Evolutionary conservation across 2,797 vertebrate species (phyloP).

Genomic region (Aerospiza tachiro): DNA sequence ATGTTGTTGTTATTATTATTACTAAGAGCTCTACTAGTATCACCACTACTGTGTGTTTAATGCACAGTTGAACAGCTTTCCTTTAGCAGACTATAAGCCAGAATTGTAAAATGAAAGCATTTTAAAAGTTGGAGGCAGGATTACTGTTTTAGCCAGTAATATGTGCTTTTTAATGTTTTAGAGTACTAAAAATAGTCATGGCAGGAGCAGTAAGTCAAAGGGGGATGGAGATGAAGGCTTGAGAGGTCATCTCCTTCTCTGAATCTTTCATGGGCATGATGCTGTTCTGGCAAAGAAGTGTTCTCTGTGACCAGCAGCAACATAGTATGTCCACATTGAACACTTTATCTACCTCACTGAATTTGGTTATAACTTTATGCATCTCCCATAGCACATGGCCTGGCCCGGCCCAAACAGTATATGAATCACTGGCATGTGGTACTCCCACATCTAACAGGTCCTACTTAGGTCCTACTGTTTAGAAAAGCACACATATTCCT

Average conservation of each 20-base stretch:
- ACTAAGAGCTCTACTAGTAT: neutral
- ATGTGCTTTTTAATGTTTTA: neutral
- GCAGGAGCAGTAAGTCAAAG: neutral
- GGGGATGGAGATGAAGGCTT: neutral
- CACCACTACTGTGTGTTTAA: neutral
- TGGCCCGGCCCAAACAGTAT: neutral
- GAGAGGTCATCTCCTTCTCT: neutral
- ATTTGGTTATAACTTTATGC: neutral
- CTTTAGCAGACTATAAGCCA: neutral
- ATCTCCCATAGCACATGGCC: neutral
- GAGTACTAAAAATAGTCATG: neutral
- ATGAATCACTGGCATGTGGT: neutral
- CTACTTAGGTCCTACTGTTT: neutral
- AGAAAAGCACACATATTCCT: neutral
- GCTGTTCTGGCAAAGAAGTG: neutral
- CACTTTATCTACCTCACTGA: neutral
- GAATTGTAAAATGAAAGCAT: neutral
- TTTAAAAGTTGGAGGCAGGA: neutral
- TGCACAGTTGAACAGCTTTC: neutral
- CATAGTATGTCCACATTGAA: neutral
- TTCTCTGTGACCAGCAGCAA: neutral
- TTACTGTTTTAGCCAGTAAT: neutral
- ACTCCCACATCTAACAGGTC: neutral
- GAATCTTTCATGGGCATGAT: neutral
- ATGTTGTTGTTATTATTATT: neutral